Evolutionary conservation across 2,113 vertebrate species (phyloP).

Genomic region (Cryptotis parvus): DNA sequence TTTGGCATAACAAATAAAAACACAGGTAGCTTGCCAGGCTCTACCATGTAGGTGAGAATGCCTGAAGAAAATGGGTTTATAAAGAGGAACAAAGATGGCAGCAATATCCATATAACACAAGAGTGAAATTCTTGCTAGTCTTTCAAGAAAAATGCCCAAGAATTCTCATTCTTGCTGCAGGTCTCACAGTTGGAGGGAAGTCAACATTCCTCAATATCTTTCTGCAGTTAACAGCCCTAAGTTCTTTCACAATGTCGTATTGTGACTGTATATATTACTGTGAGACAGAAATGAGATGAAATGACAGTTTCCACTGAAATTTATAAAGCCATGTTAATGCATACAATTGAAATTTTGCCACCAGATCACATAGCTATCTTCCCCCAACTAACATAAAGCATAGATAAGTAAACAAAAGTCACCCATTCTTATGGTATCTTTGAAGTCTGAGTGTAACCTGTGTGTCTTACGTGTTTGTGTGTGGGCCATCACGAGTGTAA

Average conservation of each 20-base stretch:
- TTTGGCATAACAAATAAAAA: too few relatives aligned
- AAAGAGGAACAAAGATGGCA: background rate
- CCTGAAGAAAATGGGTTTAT: background rate
- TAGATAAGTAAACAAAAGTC: background rate
- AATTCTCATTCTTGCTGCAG: slow-evolving; percentile 47
- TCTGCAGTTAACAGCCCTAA: slow-evolving; percentile 44
- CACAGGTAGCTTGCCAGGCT: too few relatives aligned
- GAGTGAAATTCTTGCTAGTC: slow-evolving; percentile 11
- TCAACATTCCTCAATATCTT: slow-evolving; percentile 56
- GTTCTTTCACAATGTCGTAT: slow-evolving; percentile 44
- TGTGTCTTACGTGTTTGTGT: too few relatives aligned
- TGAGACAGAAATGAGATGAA: slow-evolving; percentile 54
- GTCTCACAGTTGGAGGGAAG: slow-evolving; percentile 62
- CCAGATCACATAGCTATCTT: slow-evolving; percentile 22
- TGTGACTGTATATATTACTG: slow-evolving; percentile 45
- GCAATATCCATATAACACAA: slow-evolving; percentile 43
- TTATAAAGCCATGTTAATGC: slow-evolving; percentile 62
- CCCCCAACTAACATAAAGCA: background rate
- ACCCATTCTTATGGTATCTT: background rate
- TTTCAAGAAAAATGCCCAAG: slow-evolving; percentile 50
- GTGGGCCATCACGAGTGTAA: too few relatives aligned
- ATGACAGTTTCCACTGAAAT: slow-evolving; percentile 45
- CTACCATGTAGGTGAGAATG: too few relatives aligned
- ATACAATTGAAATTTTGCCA: slow-evolving; percentile 55
- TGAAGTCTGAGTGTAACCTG: slow-evolving; percentile 11